Evolutionary conservation across 2,113 vertebrate genomes (phyloP).

Genomic region (Trochalopteron elliotii): DNA sequence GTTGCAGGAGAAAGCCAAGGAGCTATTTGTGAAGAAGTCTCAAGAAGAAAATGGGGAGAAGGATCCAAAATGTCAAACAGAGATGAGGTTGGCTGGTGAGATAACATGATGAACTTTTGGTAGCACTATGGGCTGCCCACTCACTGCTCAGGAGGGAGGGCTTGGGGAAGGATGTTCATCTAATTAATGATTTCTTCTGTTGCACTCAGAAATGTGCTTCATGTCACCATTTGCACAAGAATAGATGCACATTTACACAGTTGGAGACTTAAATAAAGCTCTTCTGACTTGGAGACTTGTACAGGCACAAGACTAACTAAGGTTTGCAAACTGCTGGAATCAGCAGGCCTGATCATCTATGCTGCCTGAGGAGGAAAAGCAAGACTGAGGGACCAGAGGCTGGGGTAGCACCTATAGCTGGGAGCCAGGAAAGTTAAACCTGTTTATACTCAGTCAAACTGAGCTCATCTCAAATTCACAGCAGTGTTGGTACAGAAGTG

Average conservation of each 20-base stretch:
- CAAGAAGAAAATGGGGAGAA: not conserved
- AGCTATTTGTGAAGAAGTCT: not conserved
- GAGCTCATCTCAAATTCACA: not conserved
- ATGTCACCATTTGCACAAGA: not conserved
- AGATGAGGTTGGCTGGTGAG: not conserved
- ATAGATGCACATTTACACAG: not conserved
- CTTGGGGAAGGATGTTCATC: not conserved
- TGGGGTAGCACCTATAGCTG: not conserved
- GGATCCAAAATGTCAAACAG: not conserved
- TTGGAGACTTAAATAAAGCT: not conserved
- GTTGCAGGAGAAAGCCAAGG: not conserved
- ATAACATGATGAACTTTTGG: not conserved
- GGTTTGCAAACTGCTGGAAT: not conserved
- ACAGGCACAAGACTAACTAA: not conserved
- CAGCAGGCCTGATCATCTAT: not conserved
- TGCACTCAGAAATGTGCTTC: not conserved
- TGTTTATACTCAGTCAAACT: not conserved
- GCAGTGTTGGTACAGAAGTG: accelerated
- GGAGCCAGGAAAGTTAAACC: not conserved
- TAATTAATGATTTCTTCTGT: not conserved
- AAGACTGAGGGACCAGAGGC: not conserved
- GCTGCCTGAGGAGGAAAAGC: not conserved
- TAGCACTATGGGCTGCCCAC: not conserved
- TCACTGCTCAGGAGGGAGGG: not conserved
- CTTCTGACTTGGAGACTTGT: not conserved